Base-by-base conservation (phyloP, 2,797 vertebrate species). In the Diplodus puntazzo region DNA sequence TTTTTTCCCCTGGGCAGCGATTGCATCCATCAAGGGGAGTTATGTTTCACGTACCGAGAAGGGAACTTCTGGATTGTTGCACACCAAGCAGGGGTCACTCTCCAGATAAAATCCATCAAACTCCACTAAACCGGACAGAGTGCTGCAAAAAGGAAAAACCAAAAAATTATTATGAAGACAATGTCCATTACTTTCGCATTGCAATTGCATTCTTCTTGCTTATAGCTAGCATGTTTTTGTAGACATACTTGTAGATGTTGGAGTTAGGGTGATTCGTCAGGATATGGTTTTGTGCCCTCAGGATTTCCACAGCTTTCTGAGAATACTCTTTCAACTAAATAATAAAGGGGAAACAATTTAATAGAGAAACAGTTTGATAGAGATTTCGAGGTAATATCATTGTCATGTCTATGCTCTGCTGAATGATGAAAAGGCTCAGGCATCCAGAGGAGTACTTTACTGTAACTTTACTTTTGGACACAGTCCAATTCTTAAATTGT, bases 251-350 rank as follows among this genome's bases (percentile, higher is more conserved):
- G 94, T 99, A 99, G 88, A 99, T 99, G 93, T 99, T 99, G 65
- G 98, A 99, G 95, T 99, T 99, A 1, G 98, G 98, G 77, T 99
- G 98, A 92, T 99, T 99, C 80, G 98, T 99, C 79, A 99, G 96
- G 79, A 98, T 99, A 87, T 99, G 98, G 93, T 99, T 99, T 83
- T 99, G 98, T 70, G 98, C 96, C 70, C 98, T 94, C 60, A 99
- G 94, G 82, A 99, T 99, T 92, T 99, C 98, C 46, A 99, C 98
- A 0, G 98, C 98, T 88, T 99, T 99, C 68, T 99, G 98, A 23
- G 98, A 99, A 83, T 99, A 99, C 62, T 99, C 98, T 88, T 99
- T 99, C 74, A 99, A 79, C 98, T 99, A 84, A 55, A 92, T 55
- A 0, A 84, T 18, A 68, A 49, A 34, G 54, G 5, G 21, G 1